Evolutionary conservation across 1,140 invertebrate species (phyloP), one percentile per base, ranked within the genome.

Genomic region (Laupala kohalensis): DNA sequence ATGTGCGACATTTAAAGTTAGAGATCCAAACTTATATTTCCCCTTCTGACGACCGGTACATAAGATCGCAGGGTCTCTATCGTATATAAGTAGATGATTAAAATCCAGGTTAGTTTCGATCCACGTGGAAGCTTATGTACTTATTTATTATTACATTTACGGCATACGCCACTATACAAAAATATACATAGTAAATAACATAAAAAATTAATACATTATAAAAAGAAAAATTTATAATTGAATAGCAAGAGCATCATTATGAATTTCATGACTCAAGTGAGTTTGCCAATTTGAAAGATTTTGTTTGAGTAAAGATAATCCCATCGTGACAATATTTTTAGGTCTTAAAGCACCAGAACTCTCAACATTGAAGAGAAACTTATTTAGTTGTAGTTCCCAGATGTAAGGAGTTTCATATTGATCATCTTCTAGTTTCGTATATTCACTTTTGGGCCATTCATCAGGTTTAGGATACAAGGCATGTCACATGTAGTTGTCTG

Each of bases 401-500:
- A 96, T 94, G 78, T 92, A 99, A 12, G 92, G 88, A 5, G 94
- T 96, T 85, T 99, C 92, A 81, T 85, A 53, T 53, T 53, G 89
- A 81, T 97, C 94, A 78, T 99, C 95, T 75, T 93, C 91, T 15
- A 99, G 80, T 82, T 97, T 92, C 67, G 91, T 92, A 80, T 96
- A 97, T 84, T 99, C 96, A 83, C 95, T 97, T 80, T 97, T 98
- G 0, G 96, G 97, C 97, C 97, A 99, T 83, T 99, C 97, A 80
- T 99, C 96, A 64, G 98, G 96, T 83, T 97, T 99, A 0, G 96
- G 96, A 76, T 89, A 98, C 3, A 97, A 84, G 1, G 97, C 99
- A 78, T 99, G 98, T 69, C 96, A 86, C 86, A 99, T 92, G 1
- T 90, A 84, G 86, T 99, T 99, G 79, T 99, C 98, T 5, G 98